Base-by-base conservation (phyloP, 2,888 invertebrate species). In the Tinea pellionella region DNA sequence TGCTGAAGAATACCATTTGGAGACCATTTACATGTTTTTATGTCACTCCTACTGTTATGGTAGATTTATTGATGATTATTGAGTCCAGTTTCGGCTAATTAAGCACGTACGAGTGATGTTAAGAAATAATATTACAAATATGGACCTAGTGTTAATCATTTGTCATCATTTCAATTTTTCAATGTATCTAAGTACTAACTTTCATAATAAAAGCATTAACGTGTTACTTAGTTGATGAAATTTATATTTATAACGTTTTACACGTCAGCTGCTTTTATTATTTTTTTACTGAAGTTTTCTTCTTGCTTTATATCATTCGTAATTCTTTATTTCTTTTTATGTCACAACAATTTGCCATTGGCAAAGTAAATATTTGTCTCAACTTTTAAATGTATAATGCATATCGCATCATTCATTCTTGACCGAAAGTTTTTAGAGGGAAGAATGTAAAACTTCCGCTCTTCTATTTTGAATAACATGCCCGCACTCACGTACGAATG, bases 1-100 rank as follows among this genome's bases (percentile, higher is more conserved):
- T 63, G 59, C 15, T 60, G 9, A 67, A 64, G 68, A 67, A 70
- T 69, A 65, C 63, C 62, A 66, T 67, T 66, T 64, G 64, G 63
- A 57, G 32, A 15, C 13, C 19, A 57, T 57, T 57, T n/a, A 57
- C 57, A 9, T 24, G n/a, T 53, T 53, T 60, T 60, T 60, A 30
- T 29, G 11, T 42, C 0, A 32, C 2, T 47, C 4, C 43, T 16
- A 15, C 56, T 12, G 53, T 53, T 53, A 53, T 53, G 53, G 53
- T 24, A 53, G 53, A 53, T 53, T 53, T 53, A 53, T 53, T 13
- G 53, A 53, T 53, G 53, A 53, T 53, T 53, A 18, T 53, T n/a
- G 7, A 53, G 24, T 24, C 11, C 12, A 24, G 53, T 53, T 53
- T 53, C 53, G 24, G 53, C 18, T 53, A 53, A 53, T 53, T 53